These are phyloP conservation scores for Flabesymbios commensalis DNA, from an alignment of 2,888 invertebrate genomes.

Conservation along the genomic window DNA sequence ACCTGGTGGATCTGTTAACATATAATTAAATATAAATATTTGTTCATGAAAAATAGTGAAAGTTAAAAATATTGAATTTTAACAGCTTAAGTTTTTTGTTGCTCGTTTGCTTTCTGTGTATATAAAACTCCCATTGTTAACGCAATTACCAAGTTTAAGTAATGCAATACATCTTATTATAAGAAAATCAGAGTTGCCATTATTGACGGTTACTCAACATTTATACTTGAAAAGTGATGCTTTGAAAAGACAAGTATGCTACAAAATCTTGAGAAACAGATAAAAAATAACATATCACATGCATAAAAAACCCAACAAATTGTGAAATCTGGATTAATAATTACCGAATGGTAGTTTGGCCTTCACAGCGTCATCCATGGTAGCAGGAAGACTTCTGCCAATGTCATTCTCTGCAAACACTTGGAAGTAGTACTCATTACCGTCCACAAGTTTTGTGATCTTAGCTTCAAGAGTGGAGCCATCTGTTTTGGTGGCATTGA, in stretches of 20 bases:
- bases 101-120: too few relatives aligned
- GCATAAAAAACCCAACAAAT: too few relatives aligned
- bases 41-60: not conserved
- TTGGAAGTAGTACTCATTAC: slow-evolving; percentile 54
- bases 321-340: too few relatives aligned
- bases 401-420: slow-evolving; percentile 58
- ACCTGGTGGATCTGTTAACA: slow-evolving; percentile 63
- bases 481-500: slow-evolving; percentile 29
- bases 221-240: too few relatives aligned
- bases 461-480: slow-evolving; percentile 25
- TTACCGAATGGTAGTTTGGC: slow-evolving; percentile 30
- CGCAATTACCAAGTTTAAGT: not conserved
- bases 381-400: slow-evolving; percentile 64
- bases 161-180: not conserved
- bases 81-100: too few relatives aligned
- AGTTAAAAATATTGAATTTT: not conserved
- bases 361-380: slow-evolving; percentile 19
- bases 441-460: slow-evolving; percentile 45
- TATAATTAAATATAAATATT: not conserved
- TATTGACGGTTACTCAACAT: too few relatives aligned
- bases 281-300: too few relatives aligned
- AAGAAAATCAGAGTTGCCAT: too few relatives aligned
- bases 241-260: too few relatives aligned
- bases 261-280: too few relatives aligned
- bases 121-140: not conserved